Evolutionary conservation across 2,888 invertebrate genomes (phyloP).

Genomic region (Scaeva pyrastri): DNA sequence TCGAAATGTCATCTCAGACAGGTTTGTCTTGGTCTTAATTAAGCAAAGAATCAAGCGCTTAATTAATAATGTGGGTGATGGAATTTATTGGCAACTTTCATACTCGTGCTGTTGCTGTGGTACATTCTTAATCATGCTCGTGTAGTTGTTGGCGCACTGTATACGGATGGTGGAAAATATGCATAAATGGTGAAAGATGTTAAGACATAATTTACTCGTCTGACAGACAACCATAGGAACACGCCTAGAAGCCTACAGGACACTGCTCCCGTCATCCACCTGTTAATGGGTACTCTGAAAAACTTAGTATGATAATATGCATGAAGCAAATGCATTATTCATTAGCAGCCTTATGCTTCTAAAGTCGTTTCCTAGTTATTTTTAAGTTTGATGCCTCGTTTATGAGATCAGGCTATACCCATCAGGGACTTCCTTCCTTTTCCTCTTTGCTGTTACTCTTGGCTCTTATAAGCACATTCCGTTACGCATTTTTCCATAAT

Average conservation of each 20-base stretch:
- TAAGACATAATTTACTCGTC: constrained; percentile 47
- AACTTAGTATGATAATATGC: constrained; percentile 50
- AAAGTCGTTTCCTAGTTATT: constrained; percentile 61
- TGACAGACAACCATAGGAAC: constrained; percentile 46
- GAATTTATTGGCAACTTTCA: constrained; percentile 53
- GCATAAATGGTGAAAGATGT: neutral
- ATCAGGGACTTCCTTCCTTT: constrained; percentile 58
- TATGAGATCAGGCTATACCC: constrained; percentile 1
- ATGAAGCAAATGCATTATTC: constrained; percentile 64
- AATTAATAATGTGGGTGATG: constrained; percentile 51
- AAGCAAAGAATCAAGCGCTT: constrained; percentile 40
- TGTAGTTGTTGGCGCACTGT: constrained; percentile 44
- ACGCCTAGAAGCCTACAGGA: constrained; percentile 23
- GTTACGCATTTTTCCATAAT: constrained; percentile 73
- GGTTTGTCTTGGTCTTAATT: constrained; percentile 58
- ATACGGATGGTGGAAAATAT: constrained; percentile 13
- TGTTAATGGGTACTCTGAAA: constrained; percentile 18
- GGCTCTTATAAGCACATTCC: constrained; percentile 53
- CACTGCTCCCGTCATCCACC: constrained; percentile 39
- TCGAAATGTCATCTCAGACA: constrained; percentile 57
- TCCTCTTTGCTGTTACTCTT: constrained; percentile 6
- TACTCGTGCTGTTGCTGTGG: constrained; percentile 40
- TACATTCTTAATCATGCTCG: constrained; percentile 28
- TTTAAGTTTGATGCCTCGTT: constrained; percentile 17
- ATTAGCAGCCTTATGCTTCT: constrained; percentile 37